These are phyloP conservation scores for Sebastes umbrosus DNA, from an alignment of 2,797 vertebrate species.

Conservation along the genomic window DNA sequence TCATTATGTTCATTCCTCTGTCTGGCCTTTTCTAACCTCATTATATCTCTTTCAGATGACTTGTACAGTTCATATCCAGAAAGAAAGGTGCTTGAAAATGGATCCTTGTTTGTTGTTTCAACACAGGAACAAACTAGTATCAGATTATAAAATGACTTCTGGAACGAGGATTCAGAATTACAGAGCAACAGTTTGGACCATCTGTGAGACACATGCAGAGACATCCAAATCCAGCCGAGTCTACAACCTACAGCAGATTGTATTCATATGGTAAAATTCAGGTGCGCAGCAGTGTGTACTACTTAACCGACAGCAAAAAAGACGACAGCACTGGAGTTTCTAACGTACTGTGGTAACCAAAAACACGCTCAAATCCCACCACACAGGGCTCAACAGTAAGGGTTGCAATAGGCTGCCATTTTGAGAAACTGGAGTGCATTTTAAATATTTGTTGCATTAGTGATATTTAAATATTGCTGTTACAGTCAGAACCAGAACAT, in stretches of 20 bases:
- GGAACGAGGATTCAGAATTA: conserved; percentile 19
- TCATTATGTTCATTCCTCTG: conserved; percentile 37
- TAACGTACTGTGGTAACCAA: background rate
- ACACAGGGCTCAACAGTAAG: background rate
- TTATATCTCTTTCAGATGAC: background rate
- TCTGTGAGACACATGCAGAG: conserved; percentile 35
- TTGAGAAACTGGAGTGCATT: too few relatives aligned
- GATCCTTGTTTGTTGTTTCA: conserved; percentile 5
- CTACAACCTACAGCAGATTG: background rate
- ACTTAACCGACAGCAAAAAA: background rate
- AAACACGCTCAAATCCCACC: background rate
- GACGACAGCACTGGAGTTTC: background rate
- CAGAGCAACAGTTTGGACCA: background rate
- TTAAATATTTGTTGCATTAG: too few relatives aligned
- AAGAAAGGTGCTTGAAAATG: background rate
- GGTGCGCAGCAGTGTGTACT: background rate
- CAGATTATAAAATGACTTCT: background rate
- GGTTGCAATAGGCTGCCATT: too few relatives aligned
- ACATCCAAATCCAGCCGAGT: background rate
- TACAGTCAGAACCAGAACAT: too few relatives aligned
- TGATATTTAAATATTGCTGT: too few relatives aligned
- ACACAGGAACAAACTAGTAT: background rate
- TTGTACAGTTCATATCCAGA: background rate
- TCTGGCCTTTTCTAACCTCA: background rate
- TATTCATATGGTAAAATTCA: background rate